phyloP scores from a whole-genome alignment of 1,140 invertebrate genomes.

The Heterodera carotae region DNA sequence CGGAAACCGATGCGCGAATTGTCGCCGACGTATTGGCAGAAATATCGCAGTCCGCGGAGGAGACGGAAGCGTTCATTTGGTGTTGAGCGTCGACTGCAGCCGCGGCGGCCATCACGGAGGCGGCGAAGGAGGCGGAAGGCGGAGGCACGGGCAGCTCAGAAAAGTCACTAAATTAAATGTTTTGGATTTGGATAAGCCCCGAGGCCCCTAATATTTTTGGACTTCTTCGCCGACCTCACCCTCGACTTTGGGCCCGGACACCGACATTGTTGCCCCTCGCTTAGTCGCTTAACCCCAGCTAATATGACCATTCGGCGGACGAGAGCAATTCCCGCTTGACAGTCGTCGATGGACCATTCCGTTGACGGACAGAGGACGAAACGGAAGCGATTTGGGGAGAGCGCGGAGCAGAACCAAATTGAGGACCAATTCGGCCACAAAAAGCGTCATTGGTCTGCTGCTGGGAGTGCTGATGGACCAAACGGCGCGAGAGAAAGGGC shows the following conservation, averaged over 20 bases:
- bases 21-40: background rate
- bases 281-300: too few species aligned
- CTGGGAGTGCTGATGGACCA: background rate
- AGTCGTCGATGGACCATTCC: background rate
- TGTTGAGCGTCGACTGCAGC: background rate
- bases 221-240: too few species aligned
- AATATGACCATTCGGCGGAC: background rate
- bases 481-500: background rate
- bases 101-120: conserved; percentile 6
- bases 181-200: too few species aligned
- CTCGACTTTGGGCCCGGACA: too few species aligned
- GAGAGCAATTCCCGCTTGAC: background rate
- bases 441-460: background rate
- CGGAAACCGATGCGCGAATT: background rate
- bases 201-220: too few species aligned
- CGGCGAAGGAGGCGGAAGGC: conserved; percentile 4
- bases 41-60: background rate
- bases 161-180: background rate
- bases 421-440: background rate
- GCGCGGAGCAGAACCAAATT: background rate
- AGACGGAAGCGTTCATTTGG: background rate
- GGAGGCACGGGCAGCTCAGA: background rate
- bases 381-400: background rate
- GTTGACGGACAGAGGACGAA: background rate
- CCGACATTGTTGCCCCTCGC: too few species aligned